Evolutionary conservation across 2,797 vertebrate genomes (phyloP).

Genomic region (Pseudochromis fuscus): DNA sequence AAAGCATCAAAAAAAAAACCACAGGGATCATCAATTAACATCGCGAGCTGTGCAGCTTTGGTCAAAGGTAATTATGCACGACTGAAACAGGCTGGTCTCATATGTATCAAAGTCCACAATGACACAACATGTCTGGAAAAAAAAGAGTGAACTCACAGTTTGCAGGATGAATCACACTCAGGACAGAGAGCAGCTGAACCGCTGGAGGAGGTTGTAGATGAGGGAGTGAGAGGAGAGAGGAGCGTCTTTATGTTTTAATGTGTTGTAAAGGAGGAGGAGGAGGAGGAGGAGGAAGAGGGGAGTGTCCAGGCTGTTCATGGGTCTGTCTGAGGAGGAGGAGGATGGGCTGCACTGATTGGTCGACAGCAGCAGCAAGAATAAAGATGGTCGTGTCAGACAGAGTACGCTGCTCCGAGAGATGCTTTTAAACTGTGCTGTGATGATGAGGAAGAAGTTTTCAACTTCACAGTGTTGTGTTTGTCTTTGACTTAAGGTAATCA

Average conservation of each 20-base stretch:
- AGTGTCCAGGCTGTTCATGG: background rate
- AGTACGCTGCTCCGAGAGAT: no score
- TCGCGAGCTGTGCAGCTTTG: background rate
- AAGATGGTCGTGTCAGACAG: conserved; percentile 32
- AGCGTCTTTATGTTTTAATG: conserved; percentile 33
- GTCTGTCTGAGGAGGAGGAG: background rate
- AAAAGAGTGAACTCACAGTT: conserved; percentile 65
- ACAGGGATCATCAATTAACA: background rate
- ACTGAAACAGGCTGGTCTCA: background rate
- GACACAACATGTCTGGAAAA: background rate
- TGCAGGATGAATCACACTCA: conserved; percentile 39
- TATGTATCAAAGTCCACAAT: background rate
- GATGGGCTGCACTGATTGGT: conserved; percentile 59
- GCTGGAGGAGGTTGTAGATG: conserved; percentile 50
- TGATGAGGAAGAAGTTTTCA: background rate
- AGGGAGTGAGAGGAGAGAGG: conserved; percentile 18
- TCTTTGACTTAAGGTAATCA: background rate
- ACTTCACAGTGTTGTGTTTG: conserved; percentile 12
- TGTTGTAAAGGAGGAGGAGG: conserved; percentile 11
- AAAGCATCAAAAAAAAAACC: background rate
- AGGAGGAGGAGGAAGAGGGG: background rate
- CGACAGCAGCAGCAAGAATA: background rate
- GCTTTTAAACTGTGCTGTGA: background rate
- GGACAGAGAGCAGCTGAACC: conserved; percentile 38
- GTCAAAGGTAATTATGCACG: background rate